Conservation (phyloP, 2,797 vertebrate genomes). For the Pseudocheirus occidentalis region DNA sequence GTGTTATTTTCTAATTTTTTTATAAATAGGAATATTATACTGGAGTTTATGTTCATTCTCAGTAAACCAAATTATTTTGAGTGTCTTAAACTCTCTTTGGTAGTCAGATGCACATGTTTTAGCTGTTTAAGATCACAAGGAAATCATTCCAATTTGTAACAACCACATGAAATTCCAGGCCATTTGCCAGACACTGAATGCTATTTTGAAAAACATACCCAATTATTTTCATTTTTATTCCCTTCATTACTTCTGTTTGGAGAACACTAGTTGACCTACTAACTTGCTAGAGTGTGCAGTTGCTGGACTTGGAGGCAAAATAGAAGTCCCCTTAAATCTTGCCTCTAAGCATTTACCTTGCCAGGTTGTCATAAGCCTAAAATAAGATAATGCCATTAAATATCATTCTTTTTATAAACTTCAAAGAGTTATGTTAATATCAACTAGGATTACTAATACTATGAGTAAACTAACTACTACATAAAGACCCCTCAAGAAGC, state of each 20-base stretch:
- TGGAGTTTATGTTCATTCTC: conserved; percentile 70
- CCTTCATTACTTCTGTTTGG: conserved; percentile 26
- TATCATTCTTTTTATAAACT: background rate
- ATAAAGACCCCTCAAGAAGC: background rate
- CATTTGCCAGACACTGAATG: conserved; percentile 34
- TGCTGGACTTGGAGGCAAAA: background rate
- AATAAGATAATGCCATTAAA: background rate
- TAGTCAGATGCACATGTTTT: conserved; percentile 48
- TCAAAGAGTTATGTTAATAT: background rate
- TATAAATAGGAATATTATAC: conserved; percentile 47
- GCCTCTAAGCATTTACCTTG: background rate
- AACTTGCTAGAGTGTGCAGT: background rate
- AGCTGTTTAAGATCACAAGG: conserved; percentile 54
- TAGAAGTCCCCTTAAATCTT: background rate
- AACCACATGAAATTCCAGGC: conserved; percentile 22
- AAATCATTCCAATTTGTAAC: conserved; percentile 70
- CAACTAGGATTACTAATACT: background rate
- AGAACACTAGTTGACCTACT: conserved; percentile 7
- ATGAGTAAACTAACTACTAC: background rate
- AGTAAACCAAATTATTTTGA: conserved; percentile 66
- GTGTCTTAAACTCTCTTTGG: conserved; percentile 36
- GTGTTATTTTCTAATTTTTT: conserved; percentile 60
- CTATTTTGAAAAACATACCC: conserved; percentile 9
- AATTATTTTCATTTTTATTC: background rate
- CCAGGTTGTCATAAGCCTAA: background rate